Percentiles rank a stretch among this genome's conserved stretches.
Conservation (phyloP, 2,797 vertebrate species). For the Sebastes iracundus region DNA sequence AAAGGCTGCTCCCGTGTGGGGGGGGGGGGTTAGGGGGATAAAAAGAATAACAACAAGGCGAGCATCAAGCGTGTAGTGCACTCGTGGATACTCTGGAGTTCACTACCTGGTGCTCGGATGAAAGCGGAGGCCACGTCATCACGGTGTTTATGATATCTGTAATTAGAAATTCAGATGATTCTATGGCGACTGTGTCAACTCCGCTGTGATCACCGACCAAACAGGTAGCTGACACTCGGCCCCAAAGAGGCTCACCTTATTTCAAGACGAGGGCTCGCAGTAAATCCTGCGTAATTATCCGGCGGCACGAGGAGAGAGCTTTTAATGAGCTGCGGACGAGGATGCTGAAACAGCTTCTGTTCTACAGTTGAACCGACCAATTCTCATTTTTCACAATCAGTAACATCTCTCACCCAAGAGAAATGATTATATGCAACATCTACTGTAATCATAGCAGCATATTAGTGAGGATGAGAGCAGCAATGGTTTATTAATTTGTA, state of each 20-base stretch:
- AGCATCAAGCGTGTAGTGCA: slow-evolving; percentile 48
- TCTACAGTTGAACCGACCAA: slow-evolving; percentile 42
- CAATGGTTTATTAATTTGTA: slow-evolving; percentile 44
- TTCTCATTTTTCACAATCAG: slow-evolving; percentile 73
- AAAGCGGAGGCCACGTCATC: slow-evolving; percentile 44
- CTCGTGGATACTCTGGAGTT: slow-evolving; percentile 44
- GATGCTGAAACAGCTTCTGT: slow-evolving; percentile 48
- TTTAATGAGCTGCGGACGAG: slow-evolving; percentile 57
- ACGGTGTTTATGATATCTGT: slow-evolving; percentile 6
- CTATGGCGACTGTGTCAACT: slow-evolving; percentile 13
- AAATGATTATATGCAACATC: slow-evolving; percentile 70
- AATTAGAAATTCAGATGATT: slow-evolving; percentile 38
- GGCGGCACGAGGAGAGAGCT: slow-evolving; percentile 34
- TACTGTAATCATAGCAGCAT: slow-evolving; percentile 57
- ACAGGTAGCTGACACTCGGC: slow-evolving; percentile 34
- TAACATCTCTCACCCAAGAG: slow-evolving; percentile 62
- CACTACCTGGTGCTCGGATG: slow-evolving; percentile 42
- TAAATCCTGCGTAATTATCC: slow-evolving; percentile 62
- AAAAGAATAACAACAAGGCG: slow-evolving; percentile 66
- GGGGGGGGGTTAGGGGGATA: slow-evolving; percentile 42
- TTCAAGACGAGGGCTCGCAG: slow-evolving; percentile 38
- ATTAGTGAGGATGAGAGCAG: slow-evolving; percentile 34
- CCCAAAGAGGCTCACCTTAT: slow-evolving; percentile 20
- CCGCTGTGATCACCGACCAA: slow-evolving; percentile 43
- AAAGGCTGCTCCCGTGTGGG: slow-evolving; percentile 50